Conservation (phyloP, 53 echinoderm and acorn worm genomes). For the Paracentrotus lividus region DNA sequence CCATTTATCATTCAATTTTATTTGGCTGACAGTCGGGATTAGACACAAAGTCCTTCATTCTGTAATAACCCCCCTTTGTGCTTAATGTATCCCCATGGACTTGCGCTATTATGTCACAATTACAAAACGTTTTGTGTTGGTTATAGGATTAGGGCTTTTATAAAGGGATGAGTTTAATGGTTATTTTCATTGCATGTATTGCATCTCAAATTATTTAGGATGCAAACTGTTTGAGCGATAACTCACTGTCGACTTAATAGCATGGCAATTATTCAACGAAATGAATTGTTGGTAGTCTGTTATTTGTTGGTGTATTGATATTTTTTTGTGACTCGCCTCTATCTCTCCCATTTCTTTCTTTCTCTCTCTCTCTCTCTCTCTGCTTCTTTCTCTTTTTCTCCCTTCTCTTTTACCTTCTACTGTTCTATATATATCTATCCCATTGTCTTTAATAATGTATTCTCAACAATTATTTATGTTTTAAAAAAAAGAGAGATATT, state of each 20-base stretch:
- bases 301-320: neutral
- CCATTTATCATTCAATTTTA: conserved; percentile 10
- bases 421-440: neutral
- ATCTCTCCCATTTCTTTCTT: neutral
- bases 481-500: too few relatives aligned
- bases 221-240: neutral
- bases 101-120: neutral
- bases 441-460: too few relatives aligned
- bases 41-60: neutral
- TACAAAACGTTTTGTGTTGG: conserved; percentile 7
- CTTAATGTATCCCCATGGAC: conserved; percentile 42
- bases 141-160: neutral
- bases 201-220: neutral
- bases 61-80: neutral
- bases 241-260: neutral
- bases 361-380: neutral
- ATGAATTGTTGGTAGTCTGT: neutral
- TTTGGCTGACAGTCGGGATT: neutral
- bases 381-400: neutral
- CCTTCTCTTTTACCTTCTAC: neutral
- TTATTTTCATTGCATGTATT: conserved; percentile 7
- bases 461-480: too few relatives aligned
- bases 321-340: neutral
- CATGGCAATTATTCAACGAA: neutral
- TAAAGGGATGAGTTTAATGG: conserved; percentile 7